Conservation (phyloP, 2,888 invertebrate genomes). For the Ormia ochracea region DNA sequence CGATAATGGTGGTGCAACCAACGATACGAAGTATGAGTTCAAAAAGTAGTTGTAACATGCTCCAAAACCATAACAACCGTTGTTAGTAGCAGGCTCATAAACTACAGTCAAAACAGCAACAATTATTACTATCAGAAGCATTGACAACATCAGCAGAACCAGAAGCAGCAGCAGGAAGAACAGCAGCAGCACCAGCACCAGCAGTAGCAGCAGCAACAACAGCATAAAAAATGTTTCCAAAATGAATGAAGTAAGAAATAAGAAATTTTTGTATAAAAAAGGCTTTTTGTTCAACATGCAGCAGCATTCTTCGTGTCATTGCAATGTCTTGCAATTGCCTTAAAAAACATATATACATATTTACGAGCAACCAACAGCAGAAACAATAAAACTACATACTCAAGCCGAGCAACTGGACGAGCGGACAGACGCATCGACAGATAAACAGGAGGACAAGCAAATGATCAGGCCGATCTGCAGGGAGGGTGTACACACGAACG, state of each 20-base stretch:
- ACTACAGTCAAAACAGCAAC: conserved; percentile 33
- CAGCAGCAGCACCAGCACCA: conserved; percentile 15
- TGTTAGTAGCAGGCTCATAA: conserved; percentile 57
- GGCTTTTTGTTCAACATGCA: conserved; percentile 57
- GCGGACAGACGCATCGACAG: background rate
- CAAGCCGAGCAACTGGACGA: background rate
- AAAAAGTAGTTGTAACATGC: conserved; percentile 50
- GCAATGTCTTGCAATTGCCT: conserved; percentile 60
- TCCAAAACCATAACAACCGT: conserved; percentile 58
- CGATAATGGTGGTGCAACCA: background rate
- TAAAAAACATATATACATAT: conserved; percentile 42
- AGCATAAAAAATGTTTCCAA: conserved; percentile 28
- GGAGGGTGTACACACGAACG: conserved; percentile 9
- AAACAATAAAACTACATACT: conserved; percentile 20
- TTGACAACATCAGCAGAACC: background rate
- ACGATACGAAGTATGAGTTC: conserved; percentile 14
- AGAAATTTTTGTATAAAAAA: conserved; percentile 41
- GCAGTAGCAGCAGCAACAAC: conserved; percentile 3
- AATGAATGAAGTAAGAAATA: conserved; percentile 49
- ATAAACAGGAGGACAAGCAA: background rate
- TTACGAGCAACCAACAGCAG: conserved; percentile 38
- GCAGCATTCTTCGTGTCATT: conserved; percentile 61
- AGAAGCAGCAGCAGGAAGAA: conserved; percentile 41
- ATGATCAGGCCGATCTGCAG: background rate
- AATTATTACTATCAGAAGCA: conserved; percentile 36